A percentile compares a stretch with the other conserved stretches of the same genome.
Conservation (phyloP, 1,140 invertebrate genomes). For the Telenomus remus region DNA sequence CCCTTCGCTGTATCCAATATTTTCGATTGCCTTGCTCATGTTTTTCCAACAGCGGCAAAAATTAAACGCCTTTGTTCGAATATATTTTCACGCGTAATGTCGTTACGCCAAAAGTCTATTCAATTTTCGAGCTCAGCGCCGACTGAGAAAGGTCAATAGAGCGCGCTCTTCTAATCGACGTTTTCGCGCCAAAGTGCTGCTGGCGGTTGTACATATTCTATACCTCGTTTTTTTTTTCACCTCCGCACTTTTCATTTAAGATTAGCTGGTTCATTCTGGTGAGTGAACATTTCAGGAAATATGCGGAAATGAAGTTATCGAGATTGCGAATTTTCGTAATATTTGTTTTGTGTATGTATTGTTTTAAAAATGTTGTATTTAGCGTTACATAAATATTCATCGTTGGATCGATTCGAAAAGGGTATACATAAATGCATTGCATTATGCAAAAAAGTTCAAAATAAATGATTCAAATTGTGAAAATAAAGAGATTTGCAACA, state of each 20-base stretch:
- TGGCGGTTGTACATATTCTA: slow-evolving; percentile 4
- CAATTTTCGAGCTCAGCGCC: slow-evolving; percentile 47
- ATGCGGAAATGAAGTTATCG: no score
- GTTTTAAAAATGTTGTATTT: no score
- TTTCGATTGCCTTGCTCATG: slow-evolving; percentile 2
- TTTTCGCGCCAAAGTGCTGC: slow-evolving; percentile 17
- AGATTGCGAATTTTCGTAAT: no score
- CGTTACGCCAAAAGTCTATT: slow-evolving; percentile 36
- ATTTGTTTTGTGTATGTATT: no score
- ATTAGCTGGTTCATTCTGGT: slow-evolving; percentile 1
- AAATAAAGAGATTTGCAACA: no score
- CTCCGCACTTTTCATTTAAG: slow-evolving; percentile 4
- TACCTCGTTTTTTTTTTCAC: background rate
- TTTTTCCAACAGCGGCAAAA: no score
- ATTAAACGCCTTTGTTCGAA: slow-evolving; percentile 36
- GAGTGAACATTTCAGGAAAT: no score
- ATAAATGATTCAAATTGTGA: no score
- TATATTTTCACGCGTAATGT: slow-evolving; percentile 46
- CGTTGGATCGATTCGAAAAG: no score
- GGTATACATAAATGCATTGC: no score
- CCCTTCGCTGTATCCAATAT: slow-evolving; percentile 9
- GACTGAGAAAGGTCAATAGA: slow-evolving; percentile 44
- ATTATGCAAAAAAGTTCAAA: no score
- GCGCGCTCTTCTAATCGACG: slow-evolving; percentile 20
- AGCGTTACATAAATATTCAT: no score